phyloP scores from a whole-genome alignment of 2,888 invertebrate genomes.

The Raillietiella orientalis region DNA sequence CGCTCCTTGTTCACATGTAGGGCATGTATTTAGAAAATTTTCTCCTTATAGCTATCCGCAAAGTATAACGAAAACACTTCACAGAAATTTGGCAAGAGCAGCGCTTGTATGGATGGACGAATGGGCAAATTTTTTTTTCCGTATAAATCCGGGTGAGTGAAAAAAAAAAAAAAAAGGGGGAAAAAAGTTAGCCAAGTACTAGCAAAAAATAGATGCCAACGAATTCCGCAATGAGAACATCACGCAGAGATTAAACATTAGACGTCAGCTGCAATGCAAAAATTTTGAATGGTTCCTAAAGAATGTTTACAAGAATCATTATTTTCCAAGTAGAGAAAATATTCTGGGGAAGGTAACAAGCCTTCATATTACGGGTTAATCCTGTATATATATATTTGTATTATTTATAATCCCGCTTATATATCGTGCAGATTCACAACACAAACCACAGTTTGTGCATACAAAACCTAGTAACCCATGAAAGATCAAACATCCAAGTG shows the following conservation, averaged over 20 bases:
- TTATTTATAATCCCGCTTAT: no score
- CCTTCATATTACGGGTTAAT: no score
- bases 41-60: slow-evolving; percentile 66
- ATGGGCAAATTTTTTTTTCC: slow-evolving; percentile 70
- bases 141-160: slow-evolving; percentile 29
- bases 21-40: slow-evolving; percentile 63
- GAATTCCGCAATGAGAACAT: slow-evolving; percentile 23
- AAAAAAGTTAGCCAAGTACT: neutral
- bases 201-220: slow-evolving; percentile 25
- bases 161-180: neutral
- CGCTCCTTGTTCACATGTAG: slow-evolving; percentile 69
- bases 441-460: no score
- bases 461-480: no score
- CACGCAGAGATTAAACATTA: slow-evolving; percentile 24
- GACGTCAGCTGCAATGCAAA: slow-evolving; percentile 39
- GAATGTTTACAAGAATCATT: slow-evolving; percentile 84
- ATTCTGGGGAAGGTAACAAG: slow-evolving; percentile 72
- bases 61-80: slow-evolving; percentile 52
- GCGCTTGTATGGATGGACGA: slow-evolving; percentile 96
- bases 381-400: no score
- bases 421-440: no score
- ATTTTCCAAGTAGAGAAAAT: slow-evolving; percentile 53
- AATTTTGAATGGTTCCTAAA: slow-evolving; percentile 75
- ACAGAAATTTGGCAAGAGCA: slow-evolving; percentile 63
- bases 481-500: no score